Evolutionary conservation across 2,113 vertebrate species (phyloP), one percentile per base, ranked within the genome.

Genomic region (Tachysurus fulvidraco): DNA sequence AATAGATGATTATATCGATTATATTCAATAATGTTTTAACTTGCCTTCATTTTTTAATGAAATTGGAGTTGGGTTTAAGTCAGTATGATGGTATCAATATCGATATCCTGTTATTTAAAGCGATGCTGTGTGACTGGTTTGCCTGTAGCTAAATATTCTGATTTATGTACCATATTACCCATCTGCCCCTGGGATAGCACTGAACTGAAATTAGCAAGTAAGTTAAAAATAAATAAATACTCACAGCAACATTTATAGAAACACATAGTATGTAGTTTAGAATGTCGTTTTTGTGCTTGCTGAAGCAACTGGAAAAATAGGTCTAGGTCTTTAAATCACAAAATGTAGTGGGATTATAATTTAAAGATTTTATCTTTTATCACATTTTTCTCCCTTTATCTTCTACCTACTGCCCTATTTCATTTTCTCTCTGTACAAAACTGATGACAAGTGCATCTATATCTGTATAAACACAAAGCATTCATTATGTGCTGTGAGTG

Each of bases 401-500:
- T 44, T 30, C 30, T 77, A 28, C 30, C 28, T 78, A 23, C 14
- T 55, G 41, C 2, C 16, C 14, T 30, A 36, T 67, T 50, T 83
- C 60, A 79, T 54, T 57, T 25, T 69, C 81, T 78, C 50, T 41
- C 46, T 76, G 17, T 71, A 73, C 64, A 46, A 50, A 83, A 77
- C 30, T 64, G 55, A 87, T 87, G 83, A 84, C 52, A 54, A 41
- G 41, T 76, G 44, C 46, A 36, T 85, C 46, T 77, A 23, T 44
- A 44, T 44, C 46, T 57, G 28, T 77, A 50, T 41, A 28, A 44
- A 87, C 57, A 52, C 55, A 83, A 74, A 67, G 59, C 44, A 65
- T 59, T 74, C 57, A 77, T 83, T 83, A 65, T 87, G 86, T 50
- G 60, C 5, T 82, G 7, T 64, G 41, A 62, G 4, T 74, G 54